Evolutionary conservation across 2,888 invertebrate genomes (phyloP).

Genomic region (Meiosimyza platycephala): DNA sequence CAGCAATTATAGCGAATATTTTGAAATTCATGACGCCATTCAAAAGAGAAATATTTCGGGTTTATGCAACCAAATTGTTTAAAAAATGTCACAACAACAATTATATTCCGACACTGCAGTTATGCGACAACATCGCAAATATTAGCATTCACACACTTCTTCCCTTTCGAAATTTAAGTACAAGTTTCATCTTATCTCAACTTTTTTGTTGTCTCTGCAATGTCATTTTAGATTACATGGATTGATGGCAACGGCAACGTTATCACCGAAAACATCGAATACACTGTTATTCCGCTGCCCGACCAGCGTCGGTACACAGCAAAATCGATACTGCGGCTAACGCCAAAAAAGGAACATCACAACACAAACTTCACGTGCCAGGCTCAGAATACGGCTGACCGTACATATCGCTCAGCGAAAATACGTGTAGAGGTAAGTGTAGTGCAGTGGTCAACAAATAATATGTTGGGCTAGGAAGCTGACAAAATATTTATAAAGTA

Average conservation of each 20-base stretch:
- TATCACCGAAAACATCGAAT: slow-evolving; percentile 82
- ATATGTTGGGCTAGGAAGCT: too few relatives aligned
- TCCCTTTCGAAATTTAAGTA: neutral
- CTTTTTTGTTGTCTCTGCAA: neutral
- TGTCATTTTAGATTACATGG: slow-evolving; percentile 81
- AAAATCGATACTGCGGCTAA: slow-evolving; percentile 84
- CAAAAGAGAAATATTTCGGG: too few relatives aligned
- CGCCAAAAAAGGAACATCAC: slow-evolving; percentile 89
- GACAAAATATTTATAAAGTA: neutral
- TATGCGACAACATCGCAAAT: neutral
- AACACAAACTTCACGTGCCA: slow-evolving; percentile 92
- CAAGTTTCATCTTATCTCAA: neutral
- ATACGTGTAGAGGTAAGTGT: slow-evolving; percentile 79
- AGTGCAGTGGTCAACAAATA: neutral
- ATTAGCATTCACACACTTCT: neutral
- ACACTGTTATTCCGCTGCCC: slow-evolving; percentile 79
- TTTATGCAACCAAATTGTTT: too few relatives aligned
- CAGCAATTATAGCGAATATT: too few relatives aligned
- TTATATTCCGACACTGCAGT: neutral
- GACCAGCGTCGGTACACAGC: slow-evolving; percentile 88
- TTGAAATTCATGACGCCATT: too few relatives aligned
- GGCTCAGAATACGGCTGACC: slow-evolving; percentile 91
- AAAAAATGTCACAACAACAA: too few relatives aligned
- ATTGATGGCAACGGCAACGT: slow-evolving; percentile 90
- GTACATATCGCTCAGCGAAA: slow-evolving; percentile 83